A percentile compares a stretch with the other conserved stretches of the same genome.
phyloP scores from a whole-genome alignment of 2,797 vertebrate species.

The Sebastes itinus region DNA sequence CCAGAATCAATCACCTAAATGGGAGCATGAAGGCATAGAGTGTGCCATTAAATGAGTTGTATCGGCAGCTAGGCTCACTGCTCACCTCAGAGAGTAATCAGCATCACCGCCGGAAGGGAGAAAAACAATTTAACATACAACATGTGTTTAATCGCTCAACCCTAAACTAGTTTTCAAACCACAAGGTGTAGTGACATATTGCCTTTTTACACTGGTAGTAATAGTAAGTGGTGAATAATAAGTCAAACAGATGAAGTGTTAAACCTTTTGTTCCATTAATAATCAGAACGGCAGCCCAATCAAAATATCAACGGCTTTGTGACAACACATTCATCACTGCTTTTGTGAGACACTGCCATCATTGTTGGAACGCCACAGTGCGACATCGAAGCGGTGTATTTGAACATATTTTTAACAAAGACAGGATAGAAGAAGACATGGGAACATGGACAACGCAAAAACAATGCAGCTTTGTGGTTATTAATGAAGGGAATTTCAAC shows the following conservation, averaged over 20 bases:
- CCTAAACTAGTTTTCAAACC: constrained; percentile 7
- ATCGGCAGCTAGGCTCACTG: constrained; percentile 27
- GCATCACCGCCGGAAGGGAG: constrained; percentile 20
- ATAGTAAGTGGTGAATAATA: neutral
- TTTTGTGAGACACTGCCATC: neutral
- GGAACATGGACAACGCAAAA: too few relatives aligned
- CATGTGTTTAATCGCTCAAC: constrained; percentile 18
- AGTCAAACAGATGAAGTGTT: neutral
- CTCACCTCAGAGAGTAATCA: constrained; percentile 45
- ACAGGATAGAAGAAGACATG: too few relatives aligned
- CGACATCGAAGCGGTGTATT: too few relatives aligned
- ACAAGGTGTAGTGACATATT: neutral
- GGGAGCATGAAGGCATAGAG: constrained; percentile 47
- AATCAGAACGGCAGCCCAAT: neutral
- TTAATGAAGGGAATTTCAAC: too few relatives aligned
- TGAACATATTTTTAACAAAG: too few relatives aligned
- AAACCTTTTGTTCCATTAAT: neutral
- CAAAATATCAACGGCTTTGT: neutral
- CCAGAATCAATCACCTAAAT: constrained; percentile 74
- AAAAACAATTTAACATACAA: constrained; percentile 6
- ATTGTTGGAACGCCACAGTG: neutral
- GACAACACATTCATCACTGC: neutral
- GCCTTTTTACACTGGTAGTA: neutral
- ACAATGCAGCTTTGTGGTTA: too few relatives aligned
- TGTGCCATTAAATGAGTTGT: constrained; percentile 57